Base-by-base conservation (phyloP, 2,888 invertebrate genomes). In the Andrena praecox region DNA sequence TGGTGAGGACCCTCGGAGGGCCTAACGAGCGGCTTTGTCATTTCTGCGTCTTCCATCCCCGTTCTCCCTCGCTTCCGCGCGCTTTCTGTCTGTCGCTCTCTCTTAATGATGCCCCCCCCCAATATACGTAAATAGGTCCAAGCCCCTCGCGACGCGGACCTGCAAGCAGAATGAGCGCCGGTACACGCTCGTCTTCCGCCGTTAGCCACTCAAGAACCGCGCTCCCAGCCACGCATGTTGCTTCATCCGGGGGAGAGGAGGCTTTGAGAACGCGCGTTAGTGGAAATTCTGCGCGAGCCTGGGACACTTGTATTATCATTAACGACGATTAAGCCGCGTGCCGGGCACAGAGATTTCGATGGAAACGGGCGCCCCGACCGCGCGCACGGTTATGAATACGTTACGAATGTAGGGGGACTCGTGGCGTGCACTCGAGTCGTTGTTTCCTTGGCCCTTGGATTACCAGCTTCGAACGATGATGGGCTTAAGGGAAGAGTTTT, bases 11-110 rank as follows among this genome's bases (percentile, higher is more conserved):
- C 93, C 94, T 94, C 88, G 90, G 91, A 91, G 91, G 90, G 89
- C 92, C 93, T 94, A 94, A 94, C 94, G 93, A 94, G 93, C 93
- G 90, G 93, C 93, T 94, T 93, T 94, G 93, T 93, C 93, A 91
- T 93, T 91, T 92, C 91, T 90, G 85, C 85, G 79, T 85, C 87
- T 82, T 89, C 89, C 89, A 56, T 85, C 89, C 89, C 81, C 82
- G 67, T 70, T 77, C 81, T 69, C 63, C 50, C 80, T 33, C 16
- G 29, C 48, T 70, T 80, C 64, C 66, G 73, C 82, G 84, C 86
- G 72, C 85, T 82, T 83, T 85, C 80, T 79, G 78, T 77, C 80
- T 76, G 84, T 85, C 77, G 79, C 78, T 81, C 73, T 83, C 91
- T 90, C 91, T 93, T 93, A 93, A 93, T 93, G 91, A 93, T 90